Evolutionary conservation across 2,113 vertebrate genomes (phyloP).

Genomic region (Oryzias javanicus): DNA sequence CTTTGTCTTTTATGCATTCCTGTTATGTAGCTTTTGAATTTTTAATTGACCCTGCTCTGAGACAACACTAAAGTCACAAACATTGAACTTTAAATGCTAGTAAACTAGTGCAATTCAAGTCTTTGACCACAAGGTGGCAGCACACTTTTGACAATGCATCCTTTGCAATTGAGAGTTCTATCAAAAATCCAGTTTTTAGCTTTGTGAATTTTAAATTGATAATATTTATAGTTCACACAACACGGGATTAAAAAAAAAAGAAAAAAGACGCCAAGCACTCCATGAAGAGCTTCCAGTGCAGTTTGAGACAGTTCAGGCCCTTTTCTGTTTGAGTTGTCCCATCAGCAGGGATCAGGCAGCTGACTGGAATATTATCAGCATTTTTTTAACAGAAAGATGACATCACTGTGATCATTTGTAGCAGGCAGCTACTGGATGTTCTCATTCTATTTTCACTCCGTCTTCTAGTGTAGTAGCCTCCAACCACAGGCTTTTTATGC

Average conservation of each 20-base stretch:
- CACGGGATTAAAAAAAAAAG: neutral
- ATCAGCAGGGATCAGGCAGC: constrained; percentile 35
- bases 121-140: constrained; percentile 57
- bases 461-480: constrained; percentile 45
- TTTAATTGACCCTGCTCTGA: constrained; percentile 9
- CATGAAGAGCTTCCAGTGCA: constrained; percentile 20
- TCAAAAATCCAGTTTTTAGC: neutral
- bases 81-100: constrained; percentile 10
- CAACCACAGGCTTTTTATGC: constrained; percentile 24
- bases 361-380: constrained; percentile 39
- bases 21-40: constrained; percentile 48
- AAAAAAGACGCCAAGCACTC: constrained; percentile 28
- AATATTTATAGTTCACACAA: neutral
- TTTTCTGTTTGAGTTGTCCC: constrained; percentile 33
- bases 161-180: constrained; percentile 17
- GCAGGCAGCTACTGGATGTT: constrained; percentile 67
- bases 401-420: constrained; percentile 77
- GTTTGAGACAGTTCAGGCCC: constrained; percentile 12
- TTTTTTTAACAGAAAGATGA: constrained; percentile 54
- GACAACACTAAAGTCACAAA: constrained; percentile 18
- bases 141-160: constrained; percentile 12
- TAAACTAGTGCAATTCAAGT: constrained; percentile 12
- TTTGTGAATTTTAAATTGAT: constrained; percentile 17
- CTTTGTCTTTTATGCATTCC: constrained; percentile 28
- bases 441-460: constrained; percentile 32